These are phyloP conservation scores for Rhogogaster chlorosoma DNA, from an alignment of 2,888 invertebrate species.

Conservation along the genomic window DNA sequence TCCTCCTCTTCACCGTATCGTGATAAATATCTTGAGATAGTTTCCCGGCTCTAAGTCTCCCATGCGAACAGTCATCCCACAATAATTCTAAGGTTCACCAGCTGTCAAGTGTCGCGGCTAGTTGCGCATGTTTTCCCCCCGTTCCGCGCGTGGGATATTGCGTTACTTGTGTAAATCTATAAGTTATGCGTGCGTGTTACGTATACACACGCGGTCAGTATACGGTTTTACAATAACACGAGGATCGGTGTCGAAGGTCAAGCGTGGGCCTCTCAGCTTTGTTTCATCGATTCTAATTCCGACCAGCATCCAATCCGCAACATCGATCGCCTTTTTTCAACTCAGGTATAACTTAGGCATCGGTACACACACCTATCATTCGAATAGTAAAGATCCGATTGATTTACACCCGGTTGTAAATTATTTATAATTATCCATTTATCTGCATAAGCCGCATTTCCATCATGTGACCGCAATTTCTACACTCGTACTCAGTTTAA, in stretches of 20 bases:
- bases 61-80: not conserved
- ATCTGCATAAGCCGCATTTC: not conserved
- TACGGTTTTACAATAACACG: conserved; percentile 25
- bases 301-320: not conserved
- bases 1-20: too few species aligned
- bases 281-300: conserved; percentile 15
- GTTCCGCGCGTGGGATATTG: conserved; percentile 20
- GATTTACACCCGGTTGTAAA: not conserved
- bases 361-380: not conserved
- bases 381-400: not conserved
- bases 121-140: not conserved
- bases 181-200: conserved; percentile 16
- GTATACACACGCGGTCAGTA: conserved; percentile 22
- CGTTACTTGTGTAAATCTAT: not conserved
- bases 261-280: conserved; percentile 61
- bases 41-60: not conserved
- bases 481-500: not conserved
- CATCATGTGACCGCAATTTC: not conserved
- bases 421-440: not conserved
- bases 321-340: not conserved
- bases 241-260: conserved; percentile 67
- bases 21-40: too few species aligned
- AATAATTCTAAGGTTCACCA: conserved; percentile 18
- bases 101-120: not conserved
- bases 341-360: too few species aligned